Percentiles rank a stretch among this genome's conserved stretches.
Evolutionary conservation across 2,797 vertebrate species (phyloP).

Genomic region (Argya squamiceps): DNA sequence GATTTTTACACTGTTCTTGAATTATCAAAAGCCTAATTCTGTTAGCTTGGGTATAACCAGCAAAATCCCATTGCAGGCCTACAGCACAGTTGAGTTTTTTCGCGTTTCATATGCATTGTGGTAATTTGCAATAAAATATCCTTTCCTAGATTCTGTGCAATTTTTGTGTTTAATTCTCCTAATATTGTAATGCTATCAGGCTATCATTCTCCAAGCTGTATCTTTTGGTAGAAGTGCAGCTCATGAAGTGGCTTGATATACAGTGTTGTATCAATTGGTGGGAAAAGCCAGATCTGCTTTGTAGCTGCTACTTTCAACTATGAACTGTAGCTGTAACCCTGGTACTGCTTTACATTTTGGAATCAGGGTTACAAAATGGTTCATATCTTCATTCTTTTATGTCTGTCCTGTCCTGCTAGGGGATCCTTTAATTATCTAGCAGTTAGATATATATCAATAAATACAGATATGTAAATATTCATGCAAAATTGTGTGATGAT

Average conservation of each 20-base stretch:
- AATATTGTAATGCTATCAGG: background rate
- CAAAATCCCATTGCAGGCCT: background rate
- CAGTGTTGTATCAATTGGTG: background rate
- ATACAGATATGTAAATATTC: background rate
- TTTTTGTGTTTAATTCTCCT: background rate
- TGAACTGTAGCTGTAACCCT: background rate
- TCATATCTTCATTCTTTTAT: background rate
- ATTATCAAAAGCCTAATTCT: background rate
- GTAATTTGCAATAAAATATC: background rate
- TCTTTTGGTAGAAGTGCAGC: background rate
- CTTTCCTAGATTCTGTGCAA: background rate
- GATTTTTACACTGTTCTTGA: background rate
- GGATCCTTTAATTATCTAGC: background rate
- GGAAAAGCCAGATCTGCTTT: background rate
- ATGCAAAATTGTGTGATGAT: background rate
- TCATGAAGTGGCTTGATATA: background rate
- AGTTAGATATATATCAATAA: background rate
- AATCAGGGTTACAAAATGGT: background rate
- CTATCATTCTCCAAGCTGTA: background rate
- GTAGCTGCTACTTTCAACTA: background rate
- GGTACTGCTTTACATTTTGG: background rate
- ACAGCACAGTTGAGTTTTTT: background rate
- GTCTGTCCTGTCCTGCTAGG: background rate
- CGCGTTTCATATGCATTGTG: background rate
- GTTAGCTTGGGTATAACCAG: background rate